Percentiles rank a stretch among this genome's conserved stretches.
Evolutionary conservation across 2,113 vertebrate species (phyloP).

Genomic region (Brachirus orientalis): DNA sequence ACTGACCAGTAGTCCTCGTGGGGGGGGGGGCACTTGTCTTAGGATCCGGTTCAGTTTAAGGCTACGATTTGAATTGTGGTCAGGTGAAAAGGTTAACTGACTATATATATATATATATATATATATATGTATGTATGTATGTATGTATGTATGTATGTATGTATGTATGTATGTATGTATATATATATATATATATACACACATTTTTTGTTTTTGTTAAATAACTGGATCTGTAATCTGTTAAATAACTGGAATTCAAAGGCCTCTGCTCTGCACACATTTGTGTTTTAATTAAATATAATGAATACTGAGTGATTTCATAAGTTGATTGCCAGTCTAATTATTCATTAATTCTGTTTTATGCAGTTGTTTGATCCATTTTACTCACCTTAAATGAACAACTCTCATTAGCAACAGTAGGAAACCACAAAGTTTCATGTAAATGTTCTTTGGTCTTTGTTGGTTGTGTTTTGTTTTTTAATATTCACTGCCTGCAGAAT

Average conservation of each 20-base stretch:
- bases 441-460: not conserved
- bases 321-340: not conserved
- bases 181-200: too few species aligned
- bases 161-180: too few species aligned
- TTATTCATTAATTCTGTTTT: too few species aligned
- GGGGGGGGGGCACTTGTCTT: too few species aligned
- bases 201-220: not conserved
- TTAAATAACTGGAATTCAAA: not conserved
- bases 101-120: too few species aligned
- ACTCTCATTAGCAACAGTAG: not conserved
- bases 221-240: not conserved
- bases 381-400: not conserved
- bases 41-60: too few species aligned
- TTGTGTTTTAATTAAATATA: not conserved
- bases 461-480: not conserved
- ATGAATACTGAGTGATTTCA: not conserved
- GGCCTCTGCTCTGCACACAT: not conserved
- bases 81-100: too few species aligned
- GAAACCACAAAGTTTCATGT: not conserved
- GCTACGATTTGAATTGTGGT: too few species aligned
- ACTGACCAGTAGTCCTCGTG: too few species aligned
- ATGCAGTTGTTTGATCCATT: not conserved
- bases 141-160: too few species aligned
- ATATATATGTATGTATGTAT: too few species aligned
- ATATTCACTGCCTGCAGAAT: not conserved